Conservation (phyloP, 1,140 invertebrate species). For the Meteorus sp. region DNA sequence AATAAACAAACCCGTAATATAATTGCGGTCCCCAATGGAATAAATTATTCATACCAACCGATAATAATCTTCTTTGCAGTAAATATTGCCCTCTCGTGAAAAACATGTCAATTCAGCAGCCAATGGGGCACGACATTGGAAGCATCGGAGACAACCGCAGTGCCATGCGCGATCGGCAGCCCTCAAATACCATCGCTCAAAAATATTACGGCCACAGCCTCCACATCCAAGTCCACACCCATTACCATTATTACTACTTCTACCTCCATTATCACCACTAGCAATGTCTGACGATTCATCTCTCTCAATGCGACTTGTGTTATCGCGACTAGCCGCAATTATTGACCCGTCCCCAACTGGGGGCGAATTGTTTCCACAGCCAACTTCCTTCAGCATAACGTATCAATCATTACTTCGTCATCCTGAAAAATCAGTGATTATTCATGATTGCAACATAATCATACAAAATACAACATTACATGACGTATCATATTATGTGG, state of each 20-base stretch:
- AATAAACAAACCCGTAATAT: too few relatives aligned
- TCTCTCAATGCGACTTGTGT: conserved; percentile 22
- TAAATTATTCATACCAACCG: conserved; percentile 71
- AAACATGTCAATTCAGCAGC: conserved; percentile 89
- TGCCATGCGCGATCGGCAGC: conserved; percentile 91
- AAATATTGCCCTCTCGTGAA: conserved; percentile 85
- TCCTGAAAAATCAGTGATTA: conserved; percentile 18
- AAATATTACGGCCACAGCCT: conserved; percentile 55
- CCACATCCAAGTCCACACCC: conserved; percentile 47
- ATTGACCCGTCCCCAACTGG: conserved; percentile 42
- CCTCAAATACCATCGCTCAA: conserved; percentile 74
- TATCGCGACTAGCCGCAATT: conserved; percentile 21
- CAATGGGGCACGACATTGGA: conserved; percentile 80
- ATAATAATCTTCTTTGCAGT: conserved; percentile 95
- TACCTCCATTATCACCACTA: conserved; percentile 45
- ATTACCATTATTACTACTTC: conserved; percentile 40
- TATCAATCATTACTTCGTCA: conserved; percentile 21
- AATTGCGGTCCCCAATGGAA: too few relatives aligned
- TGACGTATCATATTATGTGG: too few relatives aligned
- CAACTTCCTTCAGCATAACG: conserved; percentile 57
- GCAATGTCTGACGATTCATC: neutral
- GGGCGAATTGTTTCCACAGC: conserved; percentile 51
- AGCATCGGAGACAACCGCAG: conserved; percentile 82
- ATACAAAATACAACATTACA: too few relatives aligned
- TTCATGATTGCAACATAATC: too few relatives aligned